phyloP scores from a whole-genome alignment of 2,113 vertebrate genomes.

The Sclerurus mexicanus region DNA sequence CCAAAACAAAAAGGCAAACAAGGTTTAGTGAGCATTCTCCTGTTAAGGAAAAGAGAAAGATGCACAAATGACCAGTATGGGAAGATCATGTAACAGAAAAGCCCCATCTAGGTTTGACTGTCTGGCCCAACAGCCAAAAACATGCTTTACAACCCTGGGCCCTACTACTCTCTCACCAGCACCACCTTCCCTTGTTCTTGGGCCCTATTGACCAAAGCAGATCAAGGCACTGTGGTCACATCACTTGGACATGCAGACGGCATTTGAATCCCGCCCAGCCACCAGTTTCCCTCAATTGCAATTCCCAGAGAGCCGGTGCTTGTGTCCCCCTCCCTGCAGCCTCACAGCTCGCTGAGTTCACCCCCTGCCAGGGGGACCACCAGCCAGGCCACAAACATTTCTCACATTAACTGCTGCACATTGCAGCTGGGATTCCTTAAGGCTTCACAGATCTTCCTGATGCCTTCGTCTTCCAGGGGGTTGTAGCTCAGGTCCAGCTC shows the following conservation, averaged over 20 bases:
- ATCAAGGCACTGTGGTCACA: neutral
- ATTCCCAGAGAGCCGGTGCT: neutral
- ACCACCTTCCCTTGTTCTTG: neutral
- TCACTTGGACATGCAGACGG: neutral
- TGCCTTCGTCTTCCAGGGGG: slow-evolving; percentile 50
- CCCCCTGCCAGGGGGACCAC: neutral
- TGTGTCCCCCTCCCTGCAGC: accelerated
- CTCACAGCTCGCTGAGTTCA: neutral
- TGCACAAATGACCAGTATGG: neutral
- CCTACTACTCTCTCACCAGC: neutral
- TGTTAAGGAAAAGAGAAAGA: neutral
- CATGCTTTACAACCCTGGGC: neutral
- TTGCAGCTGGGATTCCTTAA: slow-evolving; percentile 63
- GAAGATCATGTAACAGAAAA: neutral
- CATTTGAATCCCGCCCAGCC: neutral
- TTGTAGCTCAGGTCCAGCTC: slow-evolving; percentile 74
- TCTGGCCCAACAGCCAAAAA: neutral
- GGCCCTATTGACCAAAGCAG: neutral
- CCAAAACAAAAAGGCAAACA: neutral
- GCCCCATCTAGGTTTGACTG: neutral
- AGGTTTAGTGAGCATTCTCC: neutral
- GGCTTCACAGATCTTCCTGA: slow-evolving; percentile 70
- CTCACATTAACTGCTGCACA: slow-evolving; percentile 71
- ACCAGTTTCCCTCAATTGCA: neutral
- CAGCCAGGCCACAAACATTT: neutral